Evolutionary conservation across 2,888 invertebrate genomes (phyloP), one percentile per base, ranked within the genome.

Genomic region (Macropis europaea): DNA sequence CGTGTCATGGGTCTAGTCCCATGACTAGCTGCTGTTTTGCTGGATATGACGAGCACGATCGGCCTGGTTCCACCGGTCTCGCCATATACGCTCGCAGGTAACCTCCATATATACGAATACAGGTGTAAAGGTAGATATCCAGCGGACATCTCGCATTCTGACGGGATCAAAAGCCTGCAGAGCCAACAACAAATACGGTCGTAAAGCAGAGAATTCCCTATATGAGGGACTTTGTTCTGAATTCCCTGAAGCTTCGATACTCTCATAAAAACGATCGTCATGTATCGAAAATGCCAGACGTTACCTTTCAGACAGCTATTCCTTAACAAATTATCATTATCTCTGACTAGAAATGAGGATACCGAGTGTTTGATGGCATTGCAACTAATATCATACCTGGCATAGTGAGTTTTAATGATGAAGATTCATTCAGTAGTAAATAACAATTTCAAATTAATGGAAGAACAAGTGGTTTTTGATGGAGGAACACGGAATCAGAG

Each of bases 101-200:
- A 81, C 81, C 73, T 66, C 73, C 81, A 80, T 86, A 81, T 79
- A 82, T 76, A 86, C 82, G 77, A 80, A 84, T 85, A 85, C 85
- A 87, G 85, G 84, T 87, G 83, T 85, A 86, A 87, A 82, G 78
- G 76, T 81, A 79, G 82, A 82, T 79, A 78, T 52, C 67, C 73
- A 24, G 72, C 75, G 62, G 78, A 73, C 78, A 84, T 83, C 82
- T 81, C 82, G 83, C 83, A 86, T 86, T 86, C 86, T 86, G 84
- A 83, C 83, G 82, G 84, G 83, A 86, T 86, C 83, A 84, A 85
- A 85, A 86, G 83, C 81, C 75, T 77, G 77, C 78, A 77, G 76
- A 83, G 79, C 81, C 82, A 85, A 83, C 82, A 85, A 83, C 84
- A 85, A 84, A 85, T 84, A 84, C 77, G 74, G 62, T 72, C 36